These are phyloP conservation scores for Cepaea hortensis DNA, from an alignment of 2,888 invertebrate species.

Conservation along the genomic window DNA sequence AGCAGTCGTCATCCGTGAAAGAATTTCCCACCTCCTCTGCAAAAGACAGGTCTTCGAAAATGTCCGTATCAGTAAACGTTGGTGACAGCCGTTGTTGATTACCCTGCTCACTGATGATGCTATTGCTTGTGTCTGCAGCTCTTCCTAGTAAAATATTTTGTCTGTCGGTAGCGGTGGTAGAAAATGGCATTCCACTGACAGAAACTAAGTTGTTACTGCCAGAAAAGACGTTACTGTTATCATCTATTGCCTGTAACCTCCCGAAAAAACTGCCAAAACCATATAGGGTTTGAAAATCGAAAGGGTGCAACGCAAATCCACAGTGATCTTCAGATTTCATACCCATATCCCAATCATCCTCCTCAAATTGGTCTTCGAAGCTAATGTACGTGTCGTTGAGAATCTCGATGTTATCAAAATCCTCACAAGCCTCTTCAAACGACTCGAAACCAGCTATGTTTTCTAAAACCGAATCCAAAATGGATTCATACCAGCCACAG, in stretches of 20 bases:
- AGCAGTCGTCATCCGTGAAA: constrained; percentile 37
- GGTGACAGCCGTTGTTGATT: neutral
- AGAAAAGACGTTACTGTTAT: constrained; percentile 16
- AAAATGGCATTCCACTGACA: neutral
- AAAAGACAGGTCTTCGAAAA: constrained; percentile 6
- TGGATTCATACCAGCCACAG: constrained; percentile 38
- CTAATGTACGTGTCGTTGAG: constrained; percentile 26
- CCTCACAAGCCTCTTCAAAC: constrained; percentile 20
- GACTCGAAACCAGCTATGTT: constrained; percentile 30
- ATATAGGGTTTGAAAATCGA: neutral
- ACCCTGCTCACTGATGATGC: neutral
- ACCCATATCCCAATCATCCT: constrained; percentile 44
- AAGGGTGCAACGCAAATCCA: constrained; percentile 6
- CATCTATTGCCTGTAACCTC: constrained; percentile 8
- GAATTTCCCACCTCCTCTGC: neutral
- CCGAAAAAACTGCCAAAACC: neutral
- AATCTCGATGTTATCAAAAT: constrained; percentile 6
- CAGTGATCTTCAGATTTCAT: constrained; percentile 14
- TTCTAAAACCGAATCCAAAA: constrained; percentile 39
- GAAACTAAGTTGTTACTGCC: neutral
- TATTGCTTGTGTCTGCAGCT: neutral
- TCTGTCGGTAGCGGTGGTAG: neutral
- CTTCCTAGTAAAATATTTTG: too few relatives aligned
- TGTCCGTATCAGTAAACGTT: neutral
- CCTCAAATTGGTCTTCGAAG: constrained; percentile 38